phyloP scores from a whole-genome alignment of 2,888 invertebrate species.

The Aporophyla lueneburgensis region DNA sequence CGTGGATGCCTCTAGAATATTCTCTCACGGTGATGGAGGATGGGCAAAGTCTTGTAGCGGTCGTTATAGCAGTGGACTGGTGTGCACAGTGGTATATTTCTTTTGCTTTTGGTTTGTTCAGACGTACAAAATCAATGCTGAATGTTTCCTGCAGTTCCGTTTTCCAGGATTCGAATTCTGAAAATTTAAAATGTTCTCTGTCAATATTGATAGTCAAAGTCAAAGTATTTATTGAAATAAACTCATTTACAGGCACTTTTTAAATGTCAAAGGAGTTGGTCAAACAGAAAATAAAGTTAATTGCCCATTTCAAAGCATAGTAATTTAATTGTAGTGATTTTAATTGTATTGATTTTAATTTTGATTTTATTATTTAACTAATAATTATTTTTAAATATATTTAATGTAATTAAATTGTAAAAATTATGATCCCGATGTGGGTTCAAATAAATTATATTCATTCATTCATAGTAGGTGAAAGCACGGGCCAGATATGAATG shows the following conservation, averaged over 20 bases:
- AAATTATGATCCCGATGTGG: too few species aligned
- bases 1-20: conserved; percentile 76
- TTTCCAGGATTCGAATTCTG: conserved; percentile 82
- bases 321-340: too few species aligned
- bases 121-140: conserved; percentile 65
- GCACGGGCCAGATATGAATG: not conserved
- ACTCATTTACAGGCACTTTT: not conserved
- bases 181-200: conserved; percentile 62
- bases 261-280: not conserved
- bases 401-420: too few species aligned
- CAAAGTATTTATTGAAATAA: not conserved
- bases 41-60: conserved; percentile 74
- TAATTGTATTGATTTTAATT: too few species aligned
- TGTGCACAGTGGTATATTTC: conserved; percentile 76
- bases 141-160: conserved; percentile 72
- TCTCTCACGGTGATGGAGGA: conserved; percentile 73
- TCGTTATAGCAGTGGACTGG: conserved; percentile 30
- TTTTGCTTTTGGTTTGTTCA: conserved; percentile 68
- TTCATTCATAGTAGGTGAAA: too few species aligned
- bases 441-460: too few species aligned
- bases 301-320: not conserved
- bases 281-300: not conserved
- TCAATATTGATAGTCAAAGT: not conserved
- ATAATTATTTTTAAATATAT: too few species aligned
- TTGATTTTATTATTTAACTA: too few species aligned